A percentile compares a stretch with the other conserved stretches of the same genome.
Evolutionary conservation across 2,113 vertebrate genomes (phyloP).

Genomic region (Cololabis saira): DNA sequence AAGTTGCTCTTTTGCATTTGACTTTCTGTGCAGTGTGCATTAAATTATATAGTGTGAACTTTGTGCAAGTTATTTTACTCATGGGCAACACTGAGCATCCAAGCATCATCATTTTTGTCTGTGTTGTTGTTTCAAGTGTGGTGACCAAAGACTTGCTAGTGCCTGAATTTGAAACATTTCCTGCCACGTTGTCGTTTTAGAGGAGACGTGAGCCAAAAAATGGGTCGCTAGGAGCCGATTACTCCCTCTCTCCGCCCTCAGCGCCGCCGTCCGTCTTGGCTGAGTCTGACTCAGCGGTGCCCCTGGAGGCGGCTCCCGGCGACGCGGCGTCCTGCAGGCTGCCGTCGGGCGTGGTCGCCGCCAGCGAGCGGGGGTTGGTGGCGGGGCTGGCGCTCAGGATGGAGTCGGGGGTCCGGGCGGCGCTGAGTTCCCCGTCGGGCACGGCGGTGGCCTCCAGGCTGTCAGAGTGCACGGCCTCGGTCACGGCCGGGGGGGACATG

Average conservation of each 20-base stretch:
- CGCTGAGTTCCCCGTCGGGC: slow-evolving; percentile 48
- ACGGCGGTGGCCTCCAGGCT: slow-evolving; percentile 50
- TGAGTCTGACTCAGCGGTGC: slow-evolving; percentile 31
- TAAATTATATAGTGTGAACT: slow-evolving; percentile 34
- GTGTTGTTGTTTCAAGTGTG: slow-evolving; percentile 27
- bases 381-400: slow-evolving; percentile 65
- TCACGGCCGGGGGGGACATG: slow-evolving; percentile 58
- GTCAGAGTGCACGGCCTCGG: slow-evolving; percentile 3
- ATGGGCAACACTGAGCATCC: slow-evolving; percentile 15
- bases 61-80: slow-evolving; percentile 27
- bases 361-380: slow-evolving; percentile 49
- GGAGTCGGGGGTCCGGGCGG: slow-evolving; percentile 70
- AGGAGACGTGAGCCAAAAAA: slow-evolving; percentile 19
- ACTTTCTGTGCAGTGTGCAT: slow-evolving; percentile 30
- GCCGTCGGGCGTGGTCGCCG: slow-evolving; percentile 42
- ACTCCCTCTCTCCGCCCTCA: slow-evolving; percentile 44
- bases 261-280: slow-evolving; percentile 28
- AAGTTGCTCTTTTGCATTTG: slow-evolving; percentile 22
- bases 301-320: slow-evolving; percentile 47
- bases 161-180: slow-evolving; percentile 24
- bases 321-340: slow-evolving; percentile 41
- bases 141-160: slow-evolving; percentile 21
- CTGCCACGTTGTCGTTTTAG: slow-evolving; percentile 26
- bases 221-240: slow-evolving; percentile 58
- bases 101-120: slow-evolving; percentile 24